Evolutionary conservation across 2,888 invertebrate genomes (phyloP), one percentile per base, ranked within the genome.

Genomic region (Megamerina dolium): DNA sequence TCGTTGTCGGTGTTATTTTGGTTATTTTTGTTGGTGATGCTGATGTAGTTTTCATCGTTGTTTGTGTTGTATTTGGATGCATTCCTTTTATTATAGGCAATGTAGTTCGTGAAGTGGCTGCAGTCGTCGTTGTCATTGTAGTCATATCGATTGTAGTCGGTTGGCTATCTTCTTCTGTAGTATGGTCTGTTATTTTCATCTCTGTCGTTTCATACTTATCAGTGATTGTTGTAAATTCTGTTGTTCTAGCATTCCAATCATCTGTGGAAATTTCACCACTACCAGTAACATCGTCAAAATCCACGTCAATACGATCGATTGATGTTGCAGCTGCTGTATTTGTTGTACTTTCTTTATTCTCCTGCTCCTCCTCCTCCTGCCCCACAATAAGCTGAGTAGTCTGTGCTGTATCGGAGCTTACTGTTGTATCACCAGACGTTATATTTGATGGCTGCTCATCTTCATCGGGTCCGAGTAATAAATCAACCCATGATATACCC

Each of bases 391-490:
- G 20, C n/a, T 40, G 13, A 5, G 45, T 40, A 2, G 45, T 26
- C 9, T 54, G 51, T 0, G 38, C 37, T 6, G 19, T 16, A 31
- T 40, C 21, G 20, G 51, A 42, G 0, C 49, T 26, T 13, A 37
- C 8, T 1, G 31, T 37, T 5, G 41, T 20, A 6, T 39, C 35
- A 2, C 31, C 27, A 0, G 43, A 17, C 8, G 18, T 9, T 21
- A 20, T 13, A 5, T n/a, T 19, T 12, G 14, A 21, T 21, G 42
- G 43, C 2, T 37, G 35, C 1, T 62, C 59, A 3, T 62, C 60
- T 2, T 64, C 63, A 45, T 64, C 63, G 10, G 66, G 55, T 0
- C 60, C 67, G 4, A 65, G 45, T 3, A 65, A 41, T 13, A 66
- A 38, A 37, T 65, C 65, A 12, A 65, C 56, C 63, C 66, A 64